Conservation (phyloP, 2,888 invertebrate species). For the Coleophora flavipennella region DNA sequence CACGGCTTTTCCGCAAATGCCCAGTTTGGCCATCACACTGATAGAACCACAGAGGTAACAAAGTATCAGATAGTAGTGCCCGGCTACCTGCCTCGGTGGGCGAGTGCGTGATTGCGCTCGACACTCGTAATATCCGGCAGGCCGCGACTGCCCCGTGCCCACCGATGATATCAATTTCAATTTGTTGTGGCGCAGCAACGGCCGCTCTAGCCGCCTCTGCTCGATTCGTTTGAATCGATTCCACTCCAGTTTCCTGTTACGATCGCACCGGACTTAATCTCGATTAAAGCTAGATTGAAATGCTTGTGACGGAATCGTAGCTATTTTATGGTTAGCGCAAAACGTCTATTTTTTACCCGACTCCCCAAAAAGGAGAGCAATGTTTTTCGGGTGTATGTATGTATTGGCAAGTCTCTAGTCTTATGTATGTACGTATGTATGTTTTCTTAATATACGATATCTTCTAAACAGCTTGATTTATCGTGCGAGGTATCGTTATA, state of each 20-base stretch:
- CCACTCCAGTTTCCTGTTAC: slow-evolving; percentile 65
- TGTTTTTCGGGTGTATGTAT: too few relatives aligned
- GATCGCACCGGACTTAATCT: slow-evolving; percentile 59
- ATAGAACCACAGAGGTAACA: slow-evolving; percentile 26
- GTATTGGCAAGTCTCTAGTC: too few relatives aligned
- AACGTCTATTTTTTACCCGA: too few relatives aligned
- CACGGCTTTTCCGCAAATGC: background rate
- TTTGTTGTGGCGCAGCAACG: slow-evolving; percentile 65
- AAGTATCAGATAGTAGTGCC: slow-evolving; percentile 30
- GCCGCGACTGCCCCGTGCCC: slow-evolving; percentile 53
- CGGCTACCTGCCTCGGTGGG: slow-evolving; percentile 23
- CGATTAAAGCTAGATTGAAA: slow-evolving; percentile 51
- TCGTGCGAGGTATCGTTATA: too few relatives aligned
- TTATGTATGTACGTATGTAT: too few relatives aligned
- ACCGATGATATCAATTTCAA: slow-evolving; percentile 71
- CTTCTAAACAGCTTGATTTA: too few relatives aligned
- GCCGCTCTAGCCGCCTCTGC: slow-evolving; percentile 47
- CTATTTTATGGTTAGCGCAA: too few relatives aligned
- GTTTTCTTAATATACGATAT: too few relatives aligned
- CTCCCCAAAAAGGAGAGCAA: too few relatives aligned
- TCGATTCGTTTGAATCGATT: slow-evolving; percentile 64
- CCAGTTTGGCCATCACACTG: background rate
- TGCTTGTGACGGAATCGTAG: slow-evolving; percentile 22
- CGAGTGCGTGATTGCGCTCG: slow-evolving; percentile 64
- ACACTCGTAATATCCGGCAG: slow-evolving; percentile 69